Base-by-base conservation (phyloP, 2,888 invertebrate genomes). In the Scrobipalpa costella region DNA sequence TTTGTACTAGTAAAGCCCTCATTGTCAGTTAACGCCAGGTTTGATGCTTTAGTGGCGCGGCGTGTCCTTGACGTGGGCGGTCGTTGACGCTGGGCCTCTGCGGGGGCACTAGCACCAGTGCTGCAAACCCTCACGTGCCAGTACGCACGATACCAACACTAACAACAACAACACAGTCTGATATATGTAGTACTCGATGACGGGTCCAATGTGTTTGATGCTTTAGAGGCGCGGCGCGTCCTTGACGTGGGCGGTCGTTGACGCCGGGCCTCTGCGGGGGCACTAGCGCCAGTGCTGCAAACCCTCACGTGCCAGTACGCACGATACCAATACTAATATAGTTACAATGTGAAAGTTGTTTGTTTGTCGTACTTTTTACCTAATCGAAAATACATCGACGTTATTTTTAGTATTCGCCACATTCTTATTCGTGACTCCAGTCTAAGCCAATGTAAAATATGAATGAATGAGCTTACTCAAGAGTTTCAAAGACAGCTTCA, bases 231-330 rank as follows among this genome's bases (percentile, higher is more conserved):
- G 77, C 67, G 67, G 65, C 67, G 80, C 85, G 86, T 84, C 86
- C 86, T 86, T 86, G 86, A 85, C 83, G 76, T n/a, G 78, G 75
- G 72, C 73, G 77, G 85, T 86, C 86, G 83, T 86, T 86, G 85
- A 84, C 85, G 61, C 57, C 17, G 17, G 38, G 57, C 57, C 38
- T n/a, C 57, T 50, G 11, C n/a, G 15, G 40, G 11, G 36, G 7
- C 34, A 15, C 57, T 40, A 38, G 57, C 27, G 27, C 57, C 55
- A 8, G 49, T 49, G 33, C 33, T 33, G 33, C 50, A 2, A 55
- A 55, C 33, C 21, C 55, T 3, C 33, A 55, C 17, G 47, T 50
- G 50, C 50, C 19, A 19, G 19, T 19, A 50, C 50, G 11, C 40
- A 40, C 40, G 40, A 40, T n/a, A 40, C n/a, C 40, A 7, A 11